Conservation (phyloP, 2,797 vertebrate genomes). For the Remorina albescens region DNA sequence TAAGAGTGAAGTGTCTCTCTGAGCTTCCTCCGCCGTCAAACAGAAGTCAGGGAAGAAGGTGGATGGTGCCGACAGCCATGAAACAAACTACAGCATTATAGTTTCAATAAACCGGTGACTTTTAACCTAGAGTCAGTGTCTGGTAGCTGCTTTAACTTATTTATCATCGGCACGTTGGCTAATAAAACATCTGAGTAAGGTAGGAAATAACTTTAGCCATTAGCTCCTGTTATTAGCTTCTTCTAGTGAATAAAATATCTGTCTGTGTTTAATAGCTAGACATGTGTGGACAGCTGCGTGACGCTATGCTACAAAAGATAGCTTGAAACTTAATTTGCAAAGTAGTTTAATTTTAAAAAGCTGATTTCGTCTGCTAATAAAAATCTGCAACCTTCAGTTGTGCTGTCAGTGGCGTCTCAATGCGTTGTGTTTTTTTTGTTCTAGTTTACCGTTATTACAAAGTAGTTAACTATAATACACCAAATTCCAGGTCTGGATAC, state of each 20-base stretch:
- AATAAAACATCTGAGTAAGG: constrained; percentile 3
- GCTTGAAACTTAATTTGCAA: background rate
- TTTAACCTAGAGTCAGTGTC: background rate
- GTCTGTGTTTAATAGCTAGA: background rate
- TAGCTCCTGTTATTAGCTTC: background rate
- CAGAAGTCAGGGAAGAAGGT: background rate
- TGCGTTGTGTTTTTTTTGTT: background rate
- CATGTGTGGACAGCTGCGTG: background rate
- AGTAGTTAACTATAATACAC: too few relatives aligned
- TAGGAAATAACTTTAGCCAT: background rate
- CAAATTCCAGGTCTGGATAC: too few relatives aligned
- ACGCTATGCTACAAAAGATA: background rate
- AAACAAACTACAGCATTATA: accelerated
- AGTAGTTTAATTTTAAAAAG: background rate
- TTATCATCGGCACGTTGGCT: background rate
- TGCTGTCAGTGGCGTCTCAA: background rate
- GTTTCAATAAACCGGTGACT: background rate
- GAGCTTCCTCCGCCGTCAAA: constrained; percentile 14
- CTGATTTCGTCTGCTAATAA: background rate
- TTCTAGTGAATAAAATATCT: background rate
- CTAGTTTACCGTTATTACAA: too few relatives aligned
- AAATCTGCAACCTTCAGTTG: background rate
- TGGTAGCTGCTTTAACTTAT: background rate
- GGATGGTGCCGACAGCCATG: background rate
- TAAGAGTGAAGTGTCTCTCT: background rate